Conservation (phyloP, 2,888 invertebrate genomes). For the Thera britannica region DNA sequence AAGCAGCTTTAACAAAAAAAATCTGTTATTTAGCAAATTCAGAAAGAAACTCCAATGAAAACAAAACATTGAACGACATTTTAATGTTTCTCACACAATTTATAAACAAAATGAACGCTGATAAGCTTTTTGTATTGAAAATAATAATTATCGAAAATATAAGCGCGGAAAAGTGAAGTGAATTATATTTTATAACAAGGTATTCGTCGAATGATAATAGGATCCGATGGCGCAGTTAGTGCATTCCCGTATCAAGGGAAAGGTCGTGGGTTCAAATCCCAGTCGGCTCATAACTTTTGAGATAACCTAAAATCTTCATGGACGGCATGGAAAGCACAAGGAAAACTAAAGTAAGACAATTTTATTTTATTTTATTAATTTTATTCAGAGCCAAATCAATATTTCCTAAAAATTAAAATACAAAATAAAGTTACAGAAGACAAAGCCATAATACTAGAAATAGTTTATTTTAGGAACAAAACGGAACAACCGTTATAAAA, state of each 20-base stretch:
- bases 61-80: conserved; percentile 12
- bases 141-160: background rate
- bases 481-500: background rate
- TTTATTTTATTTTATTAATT: too few relatives aligned
- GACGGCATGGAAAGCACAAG: too few relatives aligned
- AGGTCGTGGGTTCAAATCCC: too few relatives aligned
- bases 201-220: too few relatives aligned
- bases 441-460: background rate
- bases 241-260: too few relatives aligned
- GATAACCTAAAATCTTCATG: too few relatives aligned
- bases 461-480: background rate
- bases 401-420: background rate
- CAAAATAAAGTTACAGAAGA: background rate
- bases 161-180: too few relatives aligned
- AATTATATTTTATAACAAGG: too few relatives aligned
- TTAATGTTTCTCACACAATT: conserved; percentile 19
- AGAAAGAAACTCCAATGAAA: conserved; percentile 7
- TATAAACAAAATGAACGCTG: conserved; percentile 7
- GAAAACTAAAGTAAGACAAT: too few relatives aligned
- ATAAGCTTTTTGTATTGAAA: background rate
- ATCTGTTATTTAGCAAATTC: conserved; percentile 1
- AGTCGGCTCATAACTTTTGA: too few relatives aligned
- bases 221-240: too few relatives aligned
- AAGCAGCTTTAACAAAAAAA: background rate
- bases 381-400: background rate